Percentiles rank a stretch among this genome's conserved stretches.
Evolutionary conservation across 2,113 vertebrate species (phyloP).

Genomic region (Fregata magnificens): DNA sequence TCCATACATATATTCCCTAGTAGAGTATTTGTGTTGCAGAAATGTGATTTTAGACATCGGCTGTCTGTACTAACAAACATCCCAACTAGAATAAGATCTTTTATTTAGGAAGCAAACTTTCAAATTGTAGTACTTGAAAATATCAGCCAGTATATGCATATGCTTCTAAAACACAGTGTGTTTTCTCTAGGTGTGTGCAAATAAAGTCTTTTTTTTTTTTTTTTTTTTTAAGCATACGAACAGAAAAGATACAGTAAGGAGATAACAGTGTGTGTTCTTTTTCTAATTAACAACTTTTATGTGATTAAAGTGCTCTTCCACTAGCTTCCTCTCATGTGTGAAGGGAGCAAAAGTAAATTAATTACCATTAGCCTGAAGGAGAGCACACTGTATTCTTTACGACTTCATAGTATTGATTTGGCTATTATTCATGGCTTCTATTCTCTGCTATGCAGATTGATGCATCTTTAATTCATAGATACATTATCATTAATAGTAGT

Average conservation of each 20-base stretch:
- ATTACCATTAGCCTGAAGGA: constrained; percentile 27
- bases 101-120: neutral
- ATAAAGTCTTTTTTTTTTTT: neutral
- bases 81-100: neutral
- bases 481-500: constrained; percentile 25
- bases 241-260: neutral
- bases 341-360: constrained; percentile 27
- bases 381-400: constrained; percentile 8
- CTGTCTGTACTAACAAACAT: neutral
- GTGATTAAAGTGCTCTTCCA: neutral
- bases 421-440: constrained; percentile 12
- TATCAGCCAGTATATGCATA: neutral
- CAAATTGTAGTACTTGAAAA: neutral
- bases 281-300: neutral
- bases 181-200: neutral
- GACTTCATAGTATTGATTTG: constrained; percentile 42
- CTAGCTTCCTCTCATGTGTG: neutral
- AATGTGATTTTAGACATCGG: neutral
- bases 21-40: neutral
- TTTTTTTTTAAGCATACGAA: neutral
- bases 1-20: neutral
- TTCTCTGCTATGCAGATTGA: constrained; percentile 46
- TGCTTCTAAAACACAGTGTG: neutral
- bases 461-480: constrained; percentile 42
- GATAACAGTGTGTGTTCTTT: neutral